A percentile compares a stretch with the other conserved stretches of the same genome.
Conservation (phyloP, 2,797 vertebrate species). For the Enteromius paludinosus region DNA sequence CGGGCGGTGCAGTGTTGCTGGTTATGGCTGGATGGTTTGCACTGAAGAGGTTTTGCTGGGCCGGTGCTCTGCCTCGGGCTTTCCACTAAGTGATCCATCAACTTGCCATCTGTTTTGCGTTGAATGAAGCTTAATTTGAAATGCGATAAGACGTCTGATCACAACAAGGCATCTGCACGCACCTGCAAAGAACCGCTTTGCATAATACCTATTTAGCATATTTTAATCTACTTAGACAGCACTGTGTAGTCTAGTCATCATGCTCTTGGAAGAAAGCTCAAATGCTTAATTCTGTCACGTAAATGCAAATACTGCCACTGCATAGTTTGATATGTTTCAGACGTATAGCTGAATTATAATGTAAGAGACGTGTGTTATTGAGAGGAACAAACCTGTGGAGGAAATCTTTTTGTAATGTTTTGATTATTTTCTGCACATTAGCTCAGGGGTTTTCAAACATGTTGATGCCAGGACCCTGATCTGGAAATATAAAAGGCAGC, state of each 20-base stretch:
- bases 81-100: slow-evolving; percentile 61
- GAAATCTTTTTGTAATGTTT: background rate
- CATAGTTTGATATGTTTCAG: background rate
- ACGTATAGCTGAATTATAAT: background rate
- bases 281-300: background rate
- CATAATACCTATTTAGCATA: slow-evolving; percentile 40
- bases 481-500: slow-evolving; percentile 15
- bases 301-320: slow-evolving; percentile 6
- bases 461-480: background rate
- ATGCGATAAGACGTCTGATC: slow-evolving; percentile 22
- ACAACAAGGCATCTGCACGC: slow-evolving; percentile 33
- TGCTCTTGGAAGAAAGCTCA: background rate
- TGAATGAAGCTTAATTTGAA: slow-evolving; percentile 43
- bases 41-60: slow-evolving; percentile 72
- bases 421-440: background rate
- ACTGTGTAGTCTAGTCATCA: background rate
- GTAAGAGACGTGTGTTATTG: background rate
- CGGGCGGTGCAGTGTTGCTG: slow-evolving; percentile 65
- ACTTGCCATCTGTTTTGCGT: slow-evolving; percentile 24
- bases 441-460: slow-evolving; percentile 4
- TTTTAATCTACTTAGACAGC: slow-evolving; percentile 38
- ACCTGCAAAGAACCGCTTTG: background rate
- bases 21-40: slow-evolving; percentile 72
- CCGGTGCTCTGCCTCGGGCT: slow-evolving; percentile 39
- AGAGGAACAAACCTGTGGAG: slow-evolving; percentile 23